phyloP scores from a whole-genome alignment of 2,797 vertebrate genomes.

The Sebastes steindachneri region DNA sequence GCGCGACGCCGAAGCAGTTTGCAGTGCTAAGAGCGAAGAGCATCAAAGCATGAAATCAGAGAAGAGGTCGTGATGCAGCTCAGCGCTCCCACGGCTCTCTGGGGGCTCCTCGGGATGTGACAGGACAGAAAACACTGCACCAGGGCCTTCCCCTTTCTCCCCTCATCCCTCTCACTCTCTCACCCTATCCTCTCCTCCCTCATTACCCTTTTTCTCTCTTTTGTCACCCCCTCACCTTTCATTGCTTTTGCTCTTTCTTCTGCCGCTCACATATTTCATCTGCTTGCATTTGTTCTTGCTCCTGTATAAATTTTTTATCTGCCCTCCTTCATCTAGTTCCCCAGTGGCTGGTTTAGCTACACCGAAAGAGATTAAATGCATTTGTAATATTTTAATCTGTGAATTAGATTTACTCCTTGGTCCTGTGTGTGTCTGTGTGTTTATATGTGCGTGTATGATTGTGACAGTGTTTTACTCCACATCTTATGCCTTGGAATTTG shows the following conservation, averaged over 20 bases:
- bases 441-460: not conserved
- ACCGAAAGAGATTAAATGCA: not conserved
- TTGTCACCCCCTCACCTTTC: not conserved
- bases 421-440: not conserved
- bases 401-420: not conserved
- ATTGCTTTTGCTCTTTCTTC: constrained; percentile 7
- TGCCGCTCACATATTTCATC: constrained; percentile 5
- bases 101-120: constrained; percentile 74
- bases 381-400: not conserved
- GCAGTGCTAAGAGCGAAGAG: constrained; percentile 58
- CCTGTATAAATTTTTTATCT: not conserved
- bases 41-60: constrained; percentile 83
- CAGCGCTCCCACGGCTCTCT: constrained; percentile 65
- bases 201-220: constrained; percentile 17
- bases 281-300: constrained; percentile 7
- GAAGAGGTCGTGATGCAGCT: constrained; percentile 78
- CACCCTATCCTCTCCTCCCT: constrained; percentile 35
- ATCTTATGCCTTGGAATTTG: not conserved
- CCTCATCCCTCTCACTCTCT: constrained; percentile 15
- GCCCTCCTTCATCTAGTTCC: not conserved
- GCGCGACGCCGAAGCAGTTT: constrained; percentile 54
- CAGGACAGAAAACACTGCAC: constrained; percentile 65
- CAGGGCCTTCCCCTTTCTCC: constrained; percentile 42
- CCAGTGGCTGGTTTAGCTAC: constrained; percentile 2
- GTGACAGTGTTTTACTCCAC: not conserved